Conservation (phyloP, 1,140 invertebrate species). For the Bombus confusus region DNA sequence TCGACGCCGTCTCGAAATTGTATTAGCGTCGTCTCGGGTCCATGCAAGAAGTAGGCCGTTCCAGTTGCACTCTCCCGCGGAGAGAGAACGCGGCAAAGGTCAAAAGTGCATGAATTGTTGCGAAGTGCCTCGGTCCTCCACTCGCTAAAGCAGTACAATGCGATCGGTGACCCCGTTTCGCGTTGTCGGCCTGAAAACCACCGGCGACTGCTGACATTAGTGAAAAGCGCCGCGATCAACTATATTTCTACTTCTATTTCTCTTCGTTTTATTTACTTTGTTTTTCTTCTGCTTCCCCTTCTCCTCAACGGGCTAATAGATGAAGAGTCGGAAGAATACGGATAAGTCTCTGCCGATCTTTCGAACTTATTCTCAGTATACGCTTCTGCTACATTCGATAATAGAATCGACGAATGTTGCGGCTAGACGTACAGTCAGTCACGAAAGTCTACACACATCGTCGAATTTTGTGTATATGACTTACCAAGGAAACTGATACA, state of each 20-base stretch:
- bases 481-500: no score
- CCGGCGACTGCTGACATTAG: constrained; percentile 46
- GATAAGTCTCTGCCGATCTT: constrained; percentile 2
- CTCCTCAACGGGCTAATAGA: not conserved
- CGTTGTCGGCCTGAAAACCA: constrained; percentile 54
- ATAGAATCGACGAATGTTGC: no score
- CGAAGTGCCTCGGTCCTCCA: constrained; percentile 56
- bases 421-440: no score
- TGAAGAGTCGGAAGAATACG: not conserved
- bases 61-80: constrained; percentile 43
- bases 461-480: no score
- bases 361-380: not conserved
- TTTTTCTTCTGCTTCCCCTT: not conserved
- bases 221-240: constrained; percentile 48
- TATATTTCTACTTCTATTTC: constrained; percentile 31
- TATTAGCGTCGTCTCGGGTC: constrained; percentile 42
- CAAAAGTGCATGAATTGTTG: constrained; percentile 72
- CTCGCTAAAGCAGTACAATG: constrained; percentile 67
- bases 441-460: no score
- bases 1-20: constrained; percentile 38
- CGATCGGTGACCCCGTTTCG: constrained; percentile 70
- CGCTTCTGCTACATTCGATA: not conserved
- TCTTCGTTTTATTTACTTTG: no score
- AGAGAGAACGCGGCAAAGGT: constrained; percentile 57
- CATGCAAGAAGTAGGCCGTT: constrained; percentile 55